Conservation (phyloP, 1,140 invertebrate species). For the Drosophila yakuba region DNA sequence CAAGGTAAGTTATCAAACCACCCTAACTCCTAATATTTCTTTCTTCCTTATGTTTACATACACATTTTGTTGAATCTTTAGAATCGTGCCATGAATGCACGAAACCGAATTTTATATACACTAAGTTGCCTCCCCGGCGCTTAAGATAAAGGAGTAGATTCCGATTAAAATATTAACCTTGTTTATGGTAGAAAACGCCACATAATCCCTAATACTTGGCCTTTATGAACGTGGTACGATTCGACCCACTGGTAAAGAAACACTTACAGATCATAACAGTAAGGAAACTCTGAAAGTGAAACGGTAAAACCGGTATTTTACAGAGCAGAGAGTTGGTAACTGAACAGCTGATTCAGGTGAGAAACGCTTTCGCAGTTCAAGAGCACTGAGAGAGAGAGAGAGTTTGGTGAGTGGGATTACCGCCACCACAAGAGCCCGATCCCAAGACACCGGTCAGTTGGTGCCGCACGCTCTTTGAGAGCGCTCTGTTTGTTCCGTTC, state of each 20-base stretch:
- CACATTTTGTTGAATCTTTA: too few species aligned
- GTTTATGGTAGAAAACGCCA: too few species aligned
- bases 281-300: neutral
- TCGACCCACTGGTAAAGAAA: neutral
- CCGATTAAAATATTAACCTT: neutral
- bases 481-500: slow-evolving; percentile 21
- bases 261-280: neutral
- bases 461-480: slow-evolving; percentile 37
- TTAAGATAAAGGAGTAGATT: neutral
- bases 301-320: slow-evolving; percentile 20
- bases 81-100: too few species aligned
- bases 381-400: neutral
- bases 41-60: too few species aligned
- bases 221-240: neutral
- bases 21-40: too few species aligned
- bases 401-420: slow-evolving; percentile 1
- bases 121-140: too few species aligned
- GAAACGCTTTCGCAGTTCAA: neutral
- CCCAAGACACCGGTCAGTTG: slow-evolving; percentile 48
- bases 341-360: slow-evolving; percentile 21
- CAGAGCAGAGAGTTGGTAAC: slow-evolving; percentile 2
- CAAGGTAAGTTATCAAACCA: too few species aligned
- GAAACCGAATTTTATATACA: too few species aligned
- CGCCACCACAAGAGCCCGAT: slow-evolving; percentile 28
- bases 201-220: neutral